These are phyloP conservation scores for Brachionus asplanchnoidis DNA, from an alignment of 1,140 invertebrate genomes.

Conservation along the genomic window DNA sequence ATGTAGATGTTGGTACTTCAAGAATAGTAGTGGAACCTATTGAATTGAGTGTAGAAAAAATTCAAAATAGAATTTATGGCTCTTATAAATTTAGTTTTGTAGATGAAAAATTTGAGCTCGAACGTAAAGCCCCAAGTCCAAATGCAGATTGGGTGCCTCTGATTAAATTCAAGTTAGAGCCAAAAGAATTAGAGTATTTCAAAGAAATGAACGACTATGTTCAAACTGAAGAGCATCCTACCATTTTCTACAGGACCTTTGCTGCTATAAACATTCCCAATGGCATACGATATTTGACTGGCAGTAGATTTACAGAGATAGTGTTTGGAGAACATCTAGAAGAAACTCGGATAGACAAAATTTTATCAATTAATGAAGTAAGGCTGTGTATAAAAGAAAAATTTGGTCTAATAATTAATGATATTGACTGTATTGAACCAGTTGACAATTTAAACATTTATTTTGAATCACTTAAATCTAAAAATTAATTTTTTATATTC, in stretches of 20 bases:
- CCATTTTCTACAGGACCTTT: neutral
- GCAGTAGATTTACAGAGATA: neutral
- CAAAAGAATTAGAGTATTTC: constrained; percentile 21
- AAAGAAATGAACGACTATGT: constrained; percentile 37
- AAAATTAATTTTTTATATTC: neutral
- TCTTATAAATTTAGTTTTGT: neutral
- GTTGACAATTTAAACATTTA: neutral
- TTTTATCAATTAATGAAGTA: neutral
- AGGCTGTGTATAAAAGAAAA: neutral
- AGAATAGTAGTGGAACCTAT: neutral
- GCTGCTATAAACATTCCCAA: neutral
- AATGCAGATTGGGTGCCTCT: neutral
- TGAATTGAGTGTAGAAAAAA: neutral
- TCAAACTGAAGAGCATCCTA: constrained; percentile 32
- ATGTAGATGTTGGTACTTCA: constrained; percentile 28
- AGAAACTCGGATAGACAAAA: neutral
- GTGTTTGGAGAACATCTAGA: neutral
- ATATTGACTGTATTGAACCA: neutral
- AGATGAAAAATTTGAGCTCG: neutral
- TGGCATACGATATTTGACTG: neutral
- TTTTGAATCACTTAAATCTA: neutral
- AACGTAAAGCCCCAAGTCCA: neutral
- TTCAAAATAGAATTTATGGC: neutral
- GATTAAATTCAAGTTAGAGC: constrained; percentile 14
- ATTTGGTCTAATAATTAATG: neutral